Evolutionary conservation across 2,888 invertebrate genomes (phyloP).

Genomic region (Priapulus caudatus): DNA sequence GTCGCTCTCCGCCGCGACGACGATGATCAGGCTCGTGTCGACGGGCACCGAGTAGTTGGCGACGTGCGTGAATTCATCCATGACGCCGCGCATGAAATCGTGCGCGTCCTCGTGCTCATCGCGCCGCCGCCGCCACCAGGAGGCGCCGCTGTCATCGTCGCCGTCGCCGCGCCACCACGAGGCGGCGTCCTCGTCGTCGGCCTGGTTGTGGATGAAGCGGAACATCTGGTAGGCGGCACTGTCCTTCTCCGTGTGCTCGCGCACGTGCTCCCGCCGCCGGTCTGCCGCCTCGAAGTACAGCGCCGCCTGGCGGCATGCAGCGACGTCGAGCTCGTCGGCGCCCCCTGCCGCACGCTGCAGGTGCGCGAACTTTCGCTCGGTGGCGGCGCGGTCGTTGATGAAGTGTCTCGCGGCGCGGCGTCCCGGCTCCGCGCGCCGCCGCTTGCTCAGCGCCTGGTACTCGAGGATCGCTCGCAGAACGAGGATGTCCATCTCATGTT

Average conservation of each 20-base stretch:
- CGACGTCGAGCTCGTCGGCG: neutral
- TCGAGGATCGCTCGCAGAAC: neutral
- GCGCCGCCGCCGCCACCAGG: neutral
- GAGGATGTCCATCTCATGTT: neutral
- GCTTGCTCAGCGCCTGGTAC: neutral
- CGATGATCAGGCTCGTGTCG: constrained; percentile 78
- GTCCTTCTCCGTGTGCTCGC: neutral
- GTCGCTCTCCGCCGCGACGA: constrained; percentile 76
- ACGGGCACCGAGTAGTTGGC: constrained; percentile 72
- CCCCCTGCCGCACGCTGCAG: too few relatives aligned
- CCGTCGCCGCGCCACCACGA: neutral
- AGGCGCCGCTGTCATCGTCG: neutral
- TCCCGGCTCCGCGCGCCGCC: neutral
- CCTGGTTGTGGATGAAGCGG: neutral
- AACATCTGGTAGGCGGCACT: constrained; percentile 7
- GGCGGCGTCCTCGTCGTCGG: neutral
- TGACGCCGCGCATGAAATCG: constrained; percentile 90
- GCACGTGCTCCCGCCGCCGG: too few relatives aligned
- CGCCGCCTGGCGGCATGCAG: neutral
- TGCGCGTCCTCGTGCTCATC: constrained; percentile 50
- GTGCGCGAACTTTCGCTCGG: too few relatives aligned
- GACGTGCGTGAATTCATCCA: constrained; percentile 97
- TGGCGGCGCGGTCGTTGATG: neutral
- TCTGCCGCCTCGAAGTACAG: neutral
- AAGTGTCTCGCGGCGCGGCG: neutral